These are phyloP conservation scores for Archips xylosteana DNA, from an alignment of 2,888 invertebrate genomes.

Conservation along the genomic window DNA sequence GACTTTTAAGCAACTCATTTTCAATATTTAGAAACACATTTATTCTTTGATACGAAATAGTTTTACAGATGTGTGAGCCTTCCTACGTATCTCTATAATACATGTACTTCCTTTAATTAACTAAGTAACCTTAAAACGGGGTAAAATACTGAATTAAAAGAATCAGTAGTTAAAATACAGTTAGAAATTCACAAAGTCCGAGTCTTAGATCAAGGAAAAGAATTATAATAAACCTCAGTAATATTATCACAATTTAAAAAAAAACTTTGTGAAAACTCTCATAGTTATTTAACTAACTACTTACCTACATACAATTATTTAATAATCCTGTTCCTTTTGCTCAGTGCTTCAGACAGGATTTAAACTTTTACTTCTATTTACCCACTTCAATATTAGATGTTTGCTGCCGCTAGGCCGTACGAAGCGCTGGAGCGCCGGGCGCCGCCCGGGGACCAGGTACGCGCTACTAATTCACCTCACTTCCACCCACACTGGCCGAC, in stretches of 20 bases:
- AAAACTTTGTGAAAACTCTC: neutral
- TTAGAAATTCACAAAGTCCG: neutral
- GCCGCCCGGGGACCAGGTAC: constrained; percentile 20
- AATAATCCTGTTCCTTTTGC: neutral
- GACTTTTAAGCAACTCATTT: no score
- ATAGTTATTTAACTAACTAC: neutral
- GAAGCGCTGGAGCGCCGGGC: neutral
- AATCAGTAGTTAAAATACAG: neutral
- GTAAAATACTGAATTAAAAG: no score
- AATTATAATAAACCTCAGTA: no score
- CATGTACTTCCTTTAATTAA: no score
- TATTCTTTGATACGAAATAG: no score
- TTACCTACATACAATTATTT: neutral
- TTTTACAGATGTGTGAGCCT: no score
- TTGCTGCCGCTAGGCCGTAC: constrained; percentile 59
- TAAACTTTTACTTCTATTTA: constrained; percentile 59
- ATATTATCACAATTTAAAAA: no score
- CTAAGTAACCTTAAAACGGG: no score
- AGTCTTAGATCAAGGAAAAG: no score
- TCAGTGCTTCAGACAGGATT: neutral
- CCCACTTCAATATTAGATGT: constrained; percentile 63
- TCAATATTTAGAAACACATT: no score
- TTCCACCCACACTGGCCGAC: constrained; percentile 59
- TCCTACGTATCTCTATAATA: no score
- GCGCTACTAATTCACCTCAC: constrained; percentile 67